phyloP scores from a whole-genome alignment of 2,113 vertebrate genomes.

The Indicator indicator region DNA sequence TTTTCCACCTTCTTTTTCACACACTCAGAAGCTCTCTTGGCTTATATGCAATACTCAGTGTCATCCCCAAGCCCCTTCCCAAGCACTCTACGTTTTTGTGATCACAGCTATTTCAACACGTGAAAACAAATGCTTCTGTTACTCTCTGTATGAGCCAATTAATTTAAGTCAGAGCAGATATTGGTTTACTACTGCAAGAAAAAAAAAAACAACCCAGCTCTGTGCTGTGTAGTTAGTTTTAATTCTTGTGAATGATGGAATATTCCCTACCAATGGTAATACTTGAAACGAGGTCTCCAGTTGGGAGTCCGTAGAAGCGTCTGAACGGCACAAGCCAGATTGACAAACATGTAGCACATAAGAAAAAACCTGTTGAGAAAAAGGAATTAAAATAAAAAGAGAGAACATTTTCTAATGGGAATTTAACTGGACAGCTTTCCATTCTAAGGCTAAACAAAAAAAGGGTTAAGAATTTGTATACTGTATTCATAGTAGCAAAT shows the following conservation, averaged over 20 bases:
- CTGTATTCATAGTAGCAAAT: neutral
- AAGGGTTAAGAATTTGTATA: neutral
- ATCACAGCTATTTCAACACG: neutral
- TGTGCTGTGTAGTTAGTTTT: neutral
- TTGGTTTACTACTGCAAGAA: neutral
- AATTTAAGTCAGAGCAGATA: neutral
- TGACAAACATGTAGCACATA: slow-evolving; percentile 98
- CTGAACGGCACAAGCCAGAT: slow-evolving; percentile 94
- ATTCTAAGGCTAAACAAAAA: neutral
- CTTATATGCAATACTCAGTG: neutral
- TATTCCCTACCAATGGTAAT: slow-evolving; percentile 89
- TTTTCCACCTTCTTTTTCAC: neutral
- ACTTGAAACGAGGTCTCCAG: slow-evolving; percentile 96
- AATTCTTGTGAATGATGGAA: slow-evolving; percentile 50
- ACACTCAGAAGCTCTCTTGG: neutral
- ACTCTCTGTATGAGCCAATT: neutral
- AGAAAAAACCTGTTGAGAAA: slow-evolving; percentile 88
- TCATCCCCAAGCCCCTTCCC: neutral
- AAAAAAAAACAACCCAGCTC: neutral
- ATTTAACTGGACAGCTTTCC: neutral
- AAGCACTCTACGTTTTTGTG: neutral
- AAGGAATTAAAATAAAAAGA: too few species aligned
- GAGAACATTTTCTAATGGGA: neutral
- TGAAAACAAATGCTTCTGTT: neutral
- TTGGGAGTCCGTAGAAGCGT: slow-evolving; percentile 92